A percentile compares a stretch with the other conserved stretches of the same genome.
phyloP scores from a whole-genome alignment of 2,113 vertebrate genomes.

The Thoracochromis brauschi region DNA sequence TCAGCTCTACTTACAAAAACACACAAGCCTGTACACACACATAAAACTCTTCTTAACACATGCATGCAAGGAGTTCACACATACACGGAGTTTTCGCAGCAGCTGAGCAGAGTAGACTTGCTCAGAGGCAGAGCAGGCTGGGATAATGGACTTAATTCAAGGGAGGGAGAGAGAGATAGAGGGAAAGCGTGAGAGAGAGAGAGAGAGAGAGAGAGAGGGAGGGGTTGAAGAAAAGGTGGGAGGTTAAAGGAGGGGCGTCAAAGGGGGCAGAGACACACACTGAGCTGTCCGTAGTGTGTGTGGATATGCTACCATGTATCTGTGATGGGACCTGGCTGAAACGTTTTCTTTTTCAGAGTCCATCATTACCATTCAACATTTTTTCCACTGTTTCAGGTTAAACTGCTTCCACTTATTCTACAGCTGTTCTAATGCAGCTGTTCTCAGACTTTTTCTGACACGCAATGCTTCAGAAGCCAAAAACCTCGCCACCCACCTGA shows the following conservation, averaged over 20 bases:
- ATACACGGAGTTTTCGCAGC: conserved; percentile 28
- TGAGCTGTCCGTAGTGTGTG: background rate
- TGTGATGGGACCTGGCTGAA: background rate
- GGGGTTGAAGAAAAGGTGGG: conserved; percentile 46
- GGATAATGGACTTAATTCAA: conserved; percentile 72
- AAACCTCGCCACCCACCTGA: background rate
- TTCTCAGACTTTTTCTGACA: background rate
- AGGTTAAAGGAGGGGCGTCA: conserved; percentile 47
- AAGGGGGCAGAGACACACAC: conserved; percentile 33
- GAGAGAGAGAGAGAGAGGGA: background rate
- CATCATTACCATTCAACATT: background rate
- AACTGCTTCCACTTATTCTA: background rate
- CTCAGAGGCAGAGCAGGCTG: conserved; percentile 58
- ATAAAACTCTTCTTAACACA: conserved; percentile 42
- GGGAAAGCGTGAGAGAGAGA: background rate
- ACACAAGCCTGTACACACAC: conserved; percentile 41
- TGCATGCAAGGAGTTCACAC: conserved; percentile 31
- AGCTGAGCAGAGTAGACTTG: conserved; percentile 39
- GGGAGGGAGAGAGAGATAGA: conserved; percentile 24
- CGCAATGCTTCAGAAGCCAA: background rate
- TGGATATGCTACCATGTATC: background rate
- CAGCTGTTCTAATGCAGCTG: background rate
- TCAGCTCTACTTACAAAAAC: conserved; percentile 54
- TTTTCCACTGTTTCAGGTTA: background rate
- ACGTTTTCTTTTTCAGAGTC: background rate